Base-by-base conservation (phyloP, 2,113 vertebrate genomes). In the Seriola aureovittata region DNA sequence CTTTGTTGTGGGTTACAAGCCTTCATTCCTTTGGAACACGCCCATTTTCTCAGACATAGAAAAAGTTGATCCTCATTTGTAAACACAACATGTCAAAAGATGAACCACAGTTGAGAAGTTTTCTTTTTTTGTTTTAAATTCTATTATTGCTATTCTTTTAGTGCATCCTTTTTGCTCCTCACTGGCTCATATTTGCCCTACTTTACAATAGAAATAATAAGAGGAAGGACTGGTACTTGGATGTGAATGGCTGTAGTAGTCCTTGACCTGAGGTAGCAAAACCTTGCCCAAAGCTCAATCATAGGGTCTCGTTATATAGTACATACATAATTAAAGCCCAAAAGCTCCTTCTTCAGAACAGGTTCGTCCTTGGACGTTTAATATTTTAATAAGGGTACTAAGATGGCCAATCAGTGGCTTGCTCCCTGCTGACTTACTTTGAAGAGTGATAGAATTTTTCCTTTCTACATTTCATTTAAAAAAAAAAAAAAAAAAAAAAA, bases 261-360 rank as follows among this genome's bases (percentile, higher is more conserved):
- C 85, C 90, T 92, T 91, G 90, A 90, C 84, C 86, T 25, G 32
- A 38, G 74, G 62, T 1, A 0, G 46, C 17, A 23, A 9, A 87
- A 91, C 89, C 91, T 92, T 85, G 88, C 89, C 83, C 81, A 44
- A 10, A 84, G 86, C 87, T 82, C 78, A 81, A 81, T 87, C 84
- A 57, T 25, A 52, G 48, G 63, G 76, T 75, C 90, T 88, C 59
- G 67, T 93, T 91, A 93, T 84, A 74, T n/a, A 23, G 25, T 46
- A 16, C 58, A 87, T 79, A 59, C 81, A 90, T 88, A 87, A 91
- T 88, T 90, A 85, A 90, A 87, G 74, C 13, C 44, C 7, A 12
- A 66, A 85, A 72, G 80, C 12, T 48, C 66, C 44, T 48, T 60
- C 79, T 80, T 84, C 50, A 65, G 38, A 88, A 80, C 5, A 40